Evolutionary conservation across 2,113 vertebrate genomes (phyloP), one percentile per base, ranked within the genome.

Genomic region (Onychorhynchus coronatus): DNA sequence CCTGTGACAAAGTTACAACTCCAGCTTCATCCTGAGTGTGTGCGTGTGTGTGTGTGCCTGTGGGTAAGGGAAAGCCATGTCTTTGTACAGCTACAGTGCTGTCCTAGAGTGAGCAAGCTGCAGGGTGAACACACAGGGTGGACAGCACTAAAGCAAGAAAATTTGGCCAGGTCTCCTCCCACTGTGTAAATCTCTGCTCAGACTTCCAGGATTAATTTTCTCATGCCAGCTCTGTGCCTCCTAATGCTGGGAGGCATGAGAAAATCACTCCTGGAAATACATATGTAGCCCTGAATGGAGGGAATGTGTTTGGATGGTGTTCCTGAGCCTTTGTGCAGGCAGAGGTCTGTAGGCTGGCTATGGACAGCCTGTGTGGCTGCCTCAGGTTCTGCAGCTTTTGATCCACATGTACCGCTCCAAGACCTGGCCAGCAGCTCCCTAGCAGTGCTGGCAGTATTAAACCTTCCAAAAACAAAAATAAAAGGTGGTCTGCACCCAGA

Each of bases 1-100:
- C 63, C 93, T 94, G 93, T 77, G 91, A 95, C 75, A 91, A 77
- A 95, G 79, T 82, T 89, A 78, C 85, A 92, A 10, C 86, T 93
- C 75, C 75, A 73, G 72, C 42, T 84, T 47, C 61, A 63, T 14
- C 80, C 79, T 25, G 47, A 47, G n/a, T 0, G 12, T 31, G 61
- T 22, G 14, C 46, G 23, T 2, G 1, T 17, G 44, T 9, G 44
- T 9, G 33, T 28, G n/a, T 23, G n/a, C 12, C 41, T 35, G 53
- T 27, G 39, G 30, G 52, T 42, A 47, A 68, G 63, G 66, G 52
- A 56, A 59, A 86, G 28, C 10, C 53, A 2, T 2, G 20, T 14
- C 37, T 89, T 76, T 92, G 58, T 79, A 7, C 25, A 61, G 66
- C 74, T 88, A 6, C 49, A 53, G 58, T 2, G 90, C 31, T 76